Evolutionary conservation across 2,797 vertebrate species (phyloP).

Genomic region (Discoglossus pictus): DNA sequence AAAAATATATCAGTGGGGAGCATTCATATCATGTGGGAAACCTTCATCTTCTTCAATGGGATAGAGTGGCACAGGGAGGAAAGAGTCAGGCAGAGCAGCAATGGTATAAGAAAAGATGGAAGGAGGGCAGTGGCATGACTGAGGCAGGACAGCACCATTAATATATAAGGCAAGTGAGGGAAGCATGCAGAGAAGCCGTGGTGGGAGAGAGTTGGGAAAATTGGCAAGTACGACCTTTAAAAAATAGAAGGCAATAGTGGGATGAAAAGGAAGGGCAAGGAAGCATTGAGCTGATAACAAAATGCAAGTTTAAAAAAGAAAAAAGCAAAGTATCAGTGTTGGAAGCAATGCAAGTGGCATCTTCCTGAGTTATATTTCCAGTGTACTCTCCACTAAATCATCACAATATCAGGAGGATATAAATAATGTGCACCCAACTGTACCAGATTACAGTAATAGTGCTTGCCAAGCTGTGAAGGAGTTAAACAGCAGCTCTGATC

Average conservation of each 20-base stretch:
- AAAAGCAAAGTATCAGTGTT: not conserved
- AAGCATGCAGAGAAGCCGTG: not conserved
- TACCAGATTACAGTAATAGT: no score
- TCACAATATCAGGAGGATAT: no score
- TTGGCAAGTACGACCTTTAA: no score
- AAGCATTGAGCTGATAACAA: no score
- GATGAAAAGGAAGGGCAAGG: no score
- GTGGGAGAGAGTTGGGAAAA: not conserved
- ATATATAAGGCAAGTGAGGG: not conserved
- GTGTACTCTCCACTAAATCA: constrained; percentile 1
- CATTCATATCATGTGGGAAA: constrained; percentile 22
- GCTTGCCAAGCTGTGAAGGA: no score
- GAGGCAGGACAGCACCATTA: no score
- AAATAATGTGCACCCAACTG: no score
- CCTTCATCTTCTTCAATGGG: no score
- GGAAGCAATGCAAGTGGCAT: not conserved
- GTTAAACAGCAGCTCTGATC: no score
- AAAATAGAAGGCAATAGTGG: no score
- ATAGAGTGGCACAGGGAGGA: not conserved
- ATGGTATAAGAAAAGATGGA: not conserved
- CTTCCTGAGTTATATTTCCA: constrained; percentile 30
- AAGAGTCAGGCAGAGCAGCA: not conserved
- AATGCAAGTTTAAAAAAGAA: not conserved
- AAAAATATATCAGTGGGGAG: constrained; percentile 12
- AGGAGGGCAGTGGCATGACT: not conserved